Conservation (phyloP, 1,140 invertebrate genomes). For the Ectropis grisescens region DNA sequence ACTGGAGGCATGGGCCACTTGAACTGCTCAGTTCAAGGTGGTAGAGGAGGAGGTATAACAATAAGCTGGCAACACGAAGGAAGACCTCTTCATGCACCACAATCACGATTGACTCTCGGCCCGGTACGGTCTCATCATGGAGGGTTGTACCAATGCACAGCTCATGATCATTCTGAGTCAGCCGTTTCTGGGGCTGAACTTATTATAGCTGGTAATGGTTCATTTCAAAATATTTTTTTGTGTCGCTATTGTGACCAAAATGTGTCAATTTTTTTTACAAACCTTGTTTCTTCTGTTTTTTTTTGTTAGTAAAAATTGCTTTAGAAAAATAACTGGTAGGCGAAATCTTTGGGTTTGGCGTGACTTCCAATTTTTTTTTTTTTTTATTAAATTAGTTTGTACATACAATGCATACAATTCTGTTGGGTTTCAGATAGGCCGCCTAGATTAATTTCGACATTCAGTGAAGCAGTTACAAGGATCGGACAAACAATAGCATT, state of each 20-base stretch:
- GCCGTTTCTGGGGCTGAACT: constrained; percentile 46
- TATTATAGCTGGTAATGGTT: constrained; percentile 50
- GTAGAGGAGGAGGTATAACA: constrained; percentile 42
- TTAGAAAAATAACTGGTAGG: too few species aligned
- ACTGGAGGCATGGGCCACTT: constrained; percentile 49
- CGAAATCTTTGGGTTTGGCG: too few species aligned
- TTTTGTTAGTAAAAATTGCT: too few species aligned
- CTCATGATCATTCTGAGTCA: constrained; percentile 49
- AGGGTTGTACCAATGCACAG: constrained; percentile 55
- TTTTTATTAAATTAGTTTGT: too few species aligned
- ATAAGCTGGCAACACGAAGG: constrained; percentile 59
- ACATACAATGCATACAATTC: too few species aligned
- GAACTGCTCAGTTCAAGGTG: constrained; percentile 49
- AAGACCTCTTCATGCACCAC: constrained; percentile 46
- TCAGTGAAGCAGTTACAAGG: constrained; percentile 53
- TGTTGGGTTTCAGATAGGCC: constrained; percentile 61
- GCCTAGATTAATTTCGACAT: constrained; percentile 50
- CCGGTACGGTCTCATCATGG: constrained; percentile 48
- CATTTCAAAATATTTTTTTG: too few species aligned
- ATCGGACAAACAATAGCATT: constrained; percentile 53
- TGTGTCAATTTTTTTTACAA: too few species aligned
- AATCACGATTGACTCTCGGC: constrained; percentile 35
- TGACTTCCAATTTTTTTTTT: too few species aligned
- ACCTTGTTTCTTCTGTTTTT: too few species aligned
- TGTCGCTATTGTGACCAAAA: too few species aligned